Evolutionary conservation across 1,140 invertebrate genomes (phyloP), one percentile per base, ranked within the genome.

Genomic region (Nephila pilipes): DNA sequence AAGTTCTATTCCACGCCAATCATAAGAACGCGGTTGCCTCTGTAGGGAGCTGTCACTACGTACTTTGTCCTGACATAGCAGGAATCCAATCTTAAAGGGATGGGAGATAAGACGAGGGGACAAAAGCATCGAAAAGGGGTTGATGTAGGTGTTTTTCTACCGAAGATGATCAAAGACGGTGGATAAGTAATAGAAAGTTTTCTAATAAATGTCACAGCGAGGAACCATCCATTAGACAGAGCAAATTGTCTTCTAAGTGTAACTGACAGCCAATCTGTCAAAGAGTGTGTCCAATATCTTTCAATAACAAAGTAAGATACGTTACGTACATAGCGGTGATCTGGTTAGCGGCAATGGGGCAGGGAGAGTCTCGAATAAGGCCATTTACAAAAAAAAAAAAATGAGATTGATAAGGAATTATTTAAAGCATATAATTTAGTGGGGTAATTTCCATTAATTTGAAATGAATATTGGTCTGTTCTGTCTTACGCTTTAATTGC

Each of bases 121-220:
- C 4, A 25, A n/a, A 25, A 25, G 60, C 20, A 57, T 16, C 38
- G 12, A 63, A 22, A 18, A 10, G 46, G 46, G 46, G 46, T 46
- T 4, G 46, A 6, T 46, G 46, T 25, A 58, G 54, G 83, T 60
- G 54, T 85, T 87, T 65, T 65, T 54, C 60, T n/a, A 32, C 57
- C 29, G 60, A 87, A 87, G 85, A 87, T 87, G 85, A 87, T 87
- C 85, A 65, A 87, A 87, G 85, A 87, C 85, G 57, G 85, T 87
- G 85, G 85, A 87, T 87, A 87, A 87, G 85, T 87, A 87, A 87
- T 87, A 87, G 85, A 87, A 87, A 87, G 85, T 87, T 87, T 87
- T 87, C 85, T 57, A 87, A 87, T 87, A 87, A 87, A 87, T 87
- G 85, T 87, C 85, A 87, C 85, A 22, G 32, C 32, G 65, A 32